phyloP scores from a whole-genome alignment of 2,113 vertebrate genomes.

The Equus przewalskii region DNA sequence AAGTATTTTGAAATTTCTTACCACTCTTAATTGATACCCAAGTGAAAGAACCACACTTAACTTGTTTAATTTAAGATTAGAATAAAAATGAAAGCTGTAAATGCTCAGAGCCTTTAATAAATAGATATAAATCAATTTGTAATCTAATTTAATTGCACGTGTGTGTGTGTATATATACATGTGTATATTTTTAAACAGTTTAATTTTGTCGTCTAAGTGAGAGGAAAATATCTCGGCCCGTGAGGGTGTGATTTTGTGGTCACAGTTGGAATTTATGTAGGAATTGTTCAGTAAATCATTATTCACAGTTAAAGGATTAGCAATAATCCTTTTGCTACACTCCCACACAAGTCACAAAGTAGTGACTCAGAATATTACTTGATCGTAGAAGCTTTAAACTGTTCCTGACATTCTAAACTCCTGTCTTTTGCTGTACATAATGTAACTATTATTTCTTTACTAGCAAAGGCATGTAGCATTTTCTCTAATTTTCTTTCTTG shows the following conservation, averaged over 20 bases:
- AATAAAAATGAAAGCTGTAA: slow-evolving; percentile 69
- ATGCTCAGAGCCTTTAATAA: slow-evolving; percentile 30
- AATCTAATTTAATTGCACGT: slow-evolving; percentile 20
- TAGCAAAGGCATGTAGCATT: slow-evolving; percentile 9
- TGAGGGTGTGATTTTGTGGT: slow-evolving; percentile 18
- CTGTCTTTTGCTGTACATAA: neutral
- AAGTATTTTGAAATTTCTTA: slow-evolving; percentile 79
- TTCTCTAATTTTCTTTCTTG: slow-evolving; percentile 65
- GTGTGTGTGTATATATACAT: neutral
- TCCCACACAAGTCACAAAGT: neutral
- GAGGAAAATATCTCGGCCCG: neutral
- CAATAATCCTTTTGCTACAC: slow-evolving; percentile 46
- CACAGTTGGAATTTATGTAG: slow-evolving; percentile 39
- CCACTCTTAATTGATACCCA: slow-evolving; percentile 69
- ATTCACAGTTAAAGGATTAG: slow-evolving; percentile 55
- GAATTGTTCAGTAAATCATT: slow-evolving; percentile 79
- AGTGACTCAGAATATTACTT: neutral
- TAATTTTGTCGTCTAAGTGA: slow-evolving; percentile 8
- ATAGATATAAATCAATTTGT: slow-evolving; percentile 34
- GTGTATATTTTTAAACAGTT: neutral
- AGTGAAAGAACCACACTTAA: slow-evolving; percentile 38
- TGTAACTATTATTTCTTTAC: slow-evolving; percentile 47
- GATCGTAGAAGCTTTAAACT: slow-evolving; percentile 56
- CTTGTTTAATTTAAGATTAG: slow-evolving; percentile 61
- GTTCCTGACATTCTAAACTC: slow-evolving; percentile 50